These are phyloP conservation scores for Pilophorus perplexus DNA, from an alignment of 2,888 invertebrate species.

Conservation along the genomic window DNA sequence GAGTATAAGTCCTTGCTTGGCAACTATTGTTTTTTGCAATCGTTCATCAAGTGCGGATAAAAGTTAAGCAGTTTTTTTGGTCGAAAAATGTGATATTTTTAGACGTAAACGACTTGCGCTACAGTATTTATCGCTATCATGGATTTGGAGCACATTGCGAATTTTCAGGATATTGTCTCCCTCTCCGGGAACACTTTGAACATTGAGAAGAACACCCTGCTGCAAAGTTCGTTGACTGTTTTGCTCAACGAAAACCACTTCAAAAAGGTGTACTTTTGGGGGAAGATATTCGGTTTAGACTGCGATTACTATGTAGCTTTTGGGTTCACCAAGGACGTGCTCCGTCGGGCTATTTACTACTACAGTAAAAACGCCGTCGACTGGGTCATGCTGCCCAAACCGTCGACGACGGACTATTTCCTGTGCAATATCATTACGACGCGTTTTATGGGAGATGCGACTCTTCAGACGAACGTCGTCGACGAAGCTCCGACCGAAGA, in stretches of 20 bases:
- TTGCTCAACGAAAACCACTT: conserved; percentile 85
- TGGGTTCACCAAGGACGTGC: conserved; percentile 71
- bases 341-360: conserved; percentile 70
- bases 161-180: conserved; percentile 32
- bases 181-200: conserved; percentile 41
- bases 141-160: conserved; percentile 41
- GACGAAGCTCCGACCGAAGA: conserved; percentile 50
- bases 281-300: conserved; percentile 71
- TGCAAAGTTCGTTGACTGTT: conserved; percentile 62
- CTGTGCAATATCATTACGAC: conserved; percentile 54
- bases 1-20: too few relatives aligned
- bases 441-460: conserved; percentile 52
- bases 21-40: too few relatives aligned
- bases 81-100: too few relatives aligned
- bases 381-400: conserved; percentile 64
- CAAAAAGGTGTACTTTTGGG: conserved; percentile 79
- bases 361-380: conserved; percentile 71
- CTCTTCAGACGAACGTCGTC: conserved; percentile 48
- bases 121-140: too few relatives aligned
- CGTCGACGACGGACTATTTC: conserved; percentile 53
- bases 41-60: too few relatives aligned
- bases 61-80: too few relatives aligned
- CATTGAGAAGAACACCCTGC: conserved; percentile 40
- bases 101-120: too few relatives aligned
- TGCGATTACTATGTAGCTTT: conserved; percentile 81